Conservation (phyloP, 2,797 vertebrate species). For the Cyclopterus lumpus region DNA sequence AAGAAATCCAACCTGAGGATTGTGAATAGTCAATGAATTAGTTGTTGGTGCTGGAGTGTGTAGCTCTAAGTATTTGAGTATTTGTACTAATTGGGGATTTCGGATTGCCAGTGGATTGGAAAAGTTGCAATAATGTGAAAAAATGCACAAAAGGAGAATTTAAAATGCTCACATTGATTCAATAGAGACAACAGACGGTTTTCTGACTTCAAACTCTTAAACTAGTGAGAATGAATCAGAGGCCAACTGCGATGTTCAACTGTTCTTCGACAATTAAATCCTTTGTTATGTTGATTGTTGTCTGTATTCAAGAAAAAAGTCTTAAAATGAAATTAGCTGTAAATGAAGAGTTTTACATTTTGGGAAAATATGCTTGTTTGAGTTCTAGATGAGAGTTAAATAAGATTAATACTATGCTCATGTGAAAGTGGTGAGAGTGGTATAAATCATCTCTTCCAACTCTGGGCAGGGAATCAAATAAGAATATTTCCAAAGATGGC, state of each 20-base stretch:
- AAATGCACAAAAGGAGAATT: neutral
- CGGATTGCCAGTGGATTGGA: neutral
- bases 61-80: neutral
- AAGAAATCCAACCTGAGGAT: slow-evolving; percentile 36
- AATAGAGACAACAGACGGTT: slow-evolving; percentile 25
- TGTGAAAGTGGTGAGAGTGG: neutral
- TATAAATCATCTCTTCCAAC: neutral
- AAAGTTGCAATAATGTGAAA: neutral
- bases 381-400: neutral
- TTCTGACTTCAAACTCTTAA: neutral
- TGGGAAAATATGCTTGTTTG: neutral
- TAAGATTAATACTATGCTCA: neutral
- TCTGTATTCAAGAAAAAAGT: neutral
- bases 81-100: neutral
- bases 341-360: neutral
- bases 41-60: neutral
- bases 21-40: neutral
- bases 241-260: slow-evolving; percentile 7
- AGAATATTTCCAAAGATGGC: neutral
- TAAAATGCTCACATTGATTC: neutral
- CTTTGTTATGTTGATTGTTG: neutral
- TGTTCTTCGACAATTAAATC: slow-evolving; percentile 11
- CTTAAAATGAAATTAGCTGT: slow-evolving; percentile 6
- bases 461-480: neutral
- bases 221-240: neutral